phyloP scores from a whole-genome alignment of 35 echinoderm and acorn worm species.

The Amphiura filiformis region DNA sequence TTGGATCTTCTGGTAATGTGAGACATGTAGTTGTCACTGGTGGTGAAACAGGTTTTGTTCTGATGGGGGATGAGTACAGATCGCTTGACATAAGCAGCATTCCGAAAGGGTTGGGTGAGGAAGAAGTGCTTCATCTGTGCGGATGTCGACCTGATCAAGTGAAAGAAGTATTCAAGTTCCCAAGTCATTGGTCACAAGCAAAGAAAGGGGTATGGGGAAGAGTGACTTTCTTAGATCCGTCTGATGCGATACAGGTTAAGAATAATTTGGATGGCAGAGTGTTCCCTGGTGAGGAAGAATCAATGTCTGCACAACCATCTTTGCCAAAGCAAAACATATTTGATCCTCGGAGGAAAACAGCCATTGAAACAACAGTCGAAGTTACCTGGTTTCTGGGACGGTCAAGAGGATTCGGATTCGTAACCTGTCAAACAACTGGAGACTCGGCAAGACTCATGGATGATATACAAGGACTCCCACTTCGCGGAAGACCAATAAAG shows the following conservation, averaged over 20 bases:
- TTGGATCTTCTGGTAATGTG: conserved; percentile 31
- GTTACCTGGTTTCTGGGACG: conserved; percentile 26
- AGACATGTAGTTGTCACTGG: conserved; percentile 36
- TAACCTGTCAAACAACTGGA: conserved; percentile 11
- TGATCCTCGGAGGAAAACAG: background rate
- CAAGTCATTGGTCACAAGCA: conserved; percentile 18
- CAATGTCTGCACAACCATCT: background rate
- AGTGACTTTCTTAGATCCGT: conserved; percentile 25
- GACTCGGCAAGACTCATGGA: background rate
- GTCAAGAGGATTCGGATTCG: conserved; percentile 27
- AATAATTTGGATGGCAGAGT: background rate
- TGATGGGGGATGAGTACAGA: conserved; percentile 23
- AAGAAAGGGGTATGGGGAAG: conserved; percentile 35
- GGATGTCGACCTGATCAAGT: conserved; percentile 4
- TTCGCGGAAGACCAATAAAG: background rate
- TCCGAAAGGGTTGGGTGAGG: background rate
- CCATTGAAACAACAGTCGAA: background rate
- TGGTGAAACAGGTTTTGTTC: conserved; percentile 27
- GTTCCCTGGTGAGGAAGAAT: background rate
- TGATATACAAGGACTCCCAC: background rate
- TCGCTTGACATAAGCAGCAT: conserved; percentile 27
- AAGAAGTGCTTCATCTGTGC: background rate
- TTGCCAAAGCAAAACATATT: background rate
- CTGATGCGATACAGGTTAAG: background rate
- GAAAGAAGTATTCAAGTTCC: conserved; percentile 28